phyloP scores from a whole-genome alignment of 2,113 vertebrate species.

The Heliornis fulica region DNA sequence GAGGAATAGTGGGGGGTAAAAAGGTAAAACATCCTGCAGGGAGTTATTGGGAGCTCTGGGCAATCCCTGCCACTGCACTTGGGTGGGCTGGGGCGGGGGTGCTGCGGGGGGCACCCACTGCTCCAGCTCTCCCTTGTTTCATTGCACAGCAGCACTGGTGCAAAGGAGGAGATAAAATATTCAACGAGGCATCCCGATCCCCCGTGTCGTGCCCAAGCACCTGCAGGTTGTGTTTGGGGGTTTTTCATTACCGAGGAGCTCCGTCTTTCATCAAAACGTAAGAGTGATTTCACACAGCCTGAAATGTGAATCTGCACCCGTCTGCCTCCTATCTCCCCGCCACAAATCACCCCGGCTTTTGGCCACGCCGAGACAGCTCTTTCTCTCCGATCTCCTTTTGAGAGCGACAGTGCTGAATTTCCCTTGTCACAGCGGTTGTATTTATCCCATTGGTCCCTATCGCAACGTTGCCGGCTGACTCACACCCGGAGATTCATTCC shows the following conservation, averaged over 20 bases:
- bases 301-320: neutral
- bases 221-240: neutral
- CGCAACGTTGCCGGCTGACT: neutral
- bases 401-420: neutral
- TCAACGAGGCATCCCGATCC: neutral
- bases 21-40: neutral
- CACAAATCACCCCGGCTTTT: neutral
- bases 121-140: neutral
- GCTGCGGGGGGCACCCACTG: fast-evolving
- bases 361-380: neutral
- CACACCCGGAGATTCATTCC: neutral
- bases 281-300: neutral
- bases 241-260: neutral
- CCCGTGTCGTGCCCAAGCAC: neutral
- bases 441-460: neutral
- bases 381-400: neutral
- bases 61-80: neutral
- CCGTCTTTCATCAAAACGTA: neutral
- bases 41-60: neutral
- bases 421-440: neutral
- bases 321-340: neutral
- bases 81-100: fast-evolving
- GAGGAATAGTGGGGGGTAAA: neutral
- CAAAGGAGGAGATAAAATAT: neutral
- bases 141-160: fast-evolving